Conservation (phyloP, 2,888 invertebrate genomes). For the Agriopis aurantiaria region DNA sequence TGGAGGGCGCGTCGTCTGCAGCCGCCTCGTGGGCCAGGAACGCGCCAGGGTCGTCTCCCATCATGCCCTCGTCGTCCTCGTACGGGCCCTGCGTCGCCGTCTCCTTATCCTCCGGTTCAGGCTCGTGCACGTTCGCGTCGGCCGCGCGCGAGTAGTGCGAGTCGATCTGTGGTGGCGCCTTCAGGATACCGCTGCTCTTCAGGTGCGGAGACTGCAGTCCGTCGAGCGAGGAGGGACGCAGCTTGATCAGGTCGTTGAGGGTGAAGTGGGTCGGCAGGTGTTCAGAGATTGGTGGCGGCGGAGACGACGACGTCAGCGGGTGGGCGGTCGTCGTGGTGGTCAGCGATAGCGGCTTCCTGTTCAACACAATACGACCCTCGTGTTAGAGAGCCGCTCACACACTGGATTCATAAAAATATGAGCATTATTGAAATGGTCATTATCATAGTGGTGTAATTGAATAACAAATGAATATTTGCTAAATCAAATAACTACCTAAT, state of each 20-base stretch:
- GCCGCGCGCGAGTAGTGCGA: slow-evolving; percentile 86
- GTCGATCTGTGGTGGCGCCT: slow-evolving; percentile 87
- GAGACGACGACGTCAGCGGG: slow-evolving; percentile 85
- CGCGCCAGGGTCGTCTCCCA: slow-evolving; percentile 85
- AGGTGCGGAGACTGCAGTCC: slow-evolving; percentile 82
- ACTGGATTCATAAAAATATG: not conserved
- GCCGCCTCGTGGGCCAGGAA: slow-evolving; percentile 75
- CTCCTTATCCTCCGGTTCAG: slow-evolving; percentile 76
- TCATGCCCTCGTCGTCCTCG: slow-evolving; percentile 85
- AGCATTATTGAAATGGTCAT: not conserved
- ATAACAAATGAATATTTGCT: no score
- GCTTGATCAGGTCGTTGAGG: slow-evolving; percentile 85
- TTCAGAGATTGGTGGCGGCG: slow-evolving; percentile 84
- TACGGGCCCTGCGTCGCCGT: slow-evolving; percentile 88
- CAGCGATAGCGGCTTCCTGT: slow-evolving; percentile 85
- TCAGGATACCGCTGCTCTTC: slow-evolving; percentile 78
- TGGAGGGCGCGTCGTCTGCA: slow-evolving; percentile 83
- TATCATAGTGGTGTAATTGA: no score
- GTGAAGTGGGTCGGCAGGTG: slow-evolving; percentile 84
- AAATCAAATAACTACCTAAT: no score
- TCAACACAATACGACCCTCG: slow-evolving; percentile 71
- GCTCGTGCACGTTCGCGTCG: slow-evolving; percentile 78
- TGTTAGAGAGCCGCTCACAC: slow-evolving; percentile 67
- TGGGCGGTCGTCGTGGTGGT: slow-evolving; percentile 86
- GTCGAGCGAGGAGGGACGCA: slow-evolving; percentile 82